Conservation (phyloP, 2,888 invertebrate genomes). For the Eremobia ochroleuca region DNA sequence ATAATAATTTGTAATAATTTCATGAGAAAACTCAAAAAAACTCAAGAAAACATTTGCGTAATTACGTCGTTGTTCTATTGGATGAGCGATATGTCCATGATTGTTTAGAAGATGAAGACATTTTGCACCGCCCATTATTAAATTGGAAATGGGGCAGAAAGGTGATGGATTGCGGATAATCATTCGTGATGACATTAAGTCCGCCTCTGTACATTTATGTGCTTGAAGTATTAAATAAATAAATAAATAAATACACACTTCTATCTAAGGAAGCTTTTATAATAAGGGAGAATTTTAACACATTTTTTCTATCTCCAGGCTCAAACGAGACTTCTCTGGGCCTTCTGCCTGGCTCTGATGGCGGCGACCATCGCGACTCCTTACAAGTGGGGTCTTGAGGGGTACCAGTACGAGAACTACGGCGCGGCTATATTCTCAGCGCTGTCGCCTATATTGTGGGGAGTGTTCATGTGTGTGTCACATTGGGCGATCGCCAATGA, state of each 20-base stretch:
- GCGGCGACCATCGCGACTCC: slow-evolving; percentile 88
- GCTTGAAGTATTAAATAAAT: too few species aligned
- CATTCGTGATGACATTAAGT: neutral
- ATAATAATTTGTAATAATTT: too few species aligned
- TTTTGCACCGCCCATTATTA: neutral
- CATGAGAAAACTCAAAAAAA: too few species aligned
- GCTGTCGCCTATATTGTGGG: slow-evolving; percentile 91
- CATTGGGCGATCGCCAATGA: slow-evolving; percentile 90
- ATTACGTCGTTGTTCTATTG: too few species aligned
- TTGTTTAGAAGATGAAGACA: neutral
- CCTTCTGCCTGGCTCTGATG: slow-evolving; percentile 79
- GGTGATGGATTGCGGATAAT: neutral
- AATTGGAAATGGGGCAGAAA: neutral
- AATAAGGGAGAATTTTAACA: neutral
- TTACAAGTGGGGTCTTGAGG: slow-evolving; percentile 88
- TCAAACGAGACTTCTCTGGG: slow-evolving; percentile 85
- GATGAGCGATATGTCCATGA: too few species aligned
- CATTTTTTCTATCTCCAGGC: slow-evolving; percentile 74
- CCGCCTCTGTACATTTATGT: too few species aligned
- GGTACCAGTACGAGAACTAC: slow-evolving; percentile 87
- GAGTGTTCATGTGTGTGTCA: slow-evolving; percentile 86
- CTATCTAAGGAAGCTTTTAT: neutral
- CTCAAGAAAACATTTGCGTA: too few species aligned
- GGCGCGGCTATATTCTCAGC: slow-evolving; percentile 91
- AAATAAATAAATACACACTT: too few species aligned